Conservation (phyloP, 2,797 vertebrate genomes). For the Lates japonicus region DNA sequence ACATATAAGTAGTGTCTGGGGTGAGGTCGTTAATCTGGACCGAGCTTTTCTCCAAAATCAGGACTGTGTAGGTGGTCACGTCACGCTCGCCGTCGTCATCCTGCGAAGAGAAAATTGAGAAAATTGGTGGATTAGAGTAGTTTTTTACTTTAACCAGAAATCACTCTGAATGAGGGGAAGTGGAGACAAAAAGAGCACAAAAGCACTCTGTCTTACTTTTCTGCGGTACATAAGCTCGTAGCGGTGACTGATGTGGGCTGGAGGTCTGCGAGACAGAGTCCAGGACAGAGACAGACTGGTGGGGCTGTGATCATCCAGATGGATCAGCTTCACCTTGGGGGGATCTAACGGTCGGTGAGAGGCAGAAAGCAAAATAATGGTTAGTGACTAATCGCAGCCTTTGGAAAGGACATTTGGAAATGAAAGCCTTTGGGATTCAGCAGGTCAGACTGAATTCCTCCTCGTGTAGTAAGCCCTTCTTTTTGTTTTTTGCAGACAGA, state of each 20-base stretch:
- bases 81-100: slow-evolving; percentile 84
- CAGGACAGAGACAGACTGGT: slow-evolving; percentile 93
- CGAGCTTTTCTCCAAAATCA: slow-evolving; percentile 90
- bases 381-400: slow-evolving; percentile 70
- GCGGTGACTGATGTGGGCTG: slow-evolving; percentile 90
- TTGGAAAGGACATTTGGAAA: slow-evolving; percentile 63
- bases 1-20: slow-evolving; percentile 91
- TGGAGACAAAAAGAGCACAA: slow-evolving; percentile 22
- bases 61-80: slow-evolving; percentile 94
- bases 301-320: slow-evolving; percentile 88
- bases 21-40: slow-evolving; percentile 90
- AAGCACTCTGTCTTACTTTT: slow-evolving; percentile 83
- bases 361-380: slow-evolving; percentile 71
- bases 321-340: slow-evolving; percentile 92
- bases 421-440: slow-evolving; percentile 48
- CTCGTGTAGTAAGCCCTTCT: slow-evolving; percentile 37
- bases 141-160: not conserved
- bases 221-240: slow-evolving; percentile 98
- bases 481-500: slow-evolving; percentile 28
- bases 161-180: not conserved
- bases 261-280: slow-evolving; percentile 89
- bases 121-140: slow-evolving; percentile 3
- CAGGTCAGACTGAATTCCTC: slow-evolving; percentile 61
- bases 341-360: slow-evolving; percentile 86
- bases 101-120: slow-evolving; percentile 55